Percentiles rank a stretch among this genome's conserved stretches.
Evolutionary conservation across 2,888 invertebrate genomes (phyloP).

Genomic region (Heliconius aoede): DNA sequence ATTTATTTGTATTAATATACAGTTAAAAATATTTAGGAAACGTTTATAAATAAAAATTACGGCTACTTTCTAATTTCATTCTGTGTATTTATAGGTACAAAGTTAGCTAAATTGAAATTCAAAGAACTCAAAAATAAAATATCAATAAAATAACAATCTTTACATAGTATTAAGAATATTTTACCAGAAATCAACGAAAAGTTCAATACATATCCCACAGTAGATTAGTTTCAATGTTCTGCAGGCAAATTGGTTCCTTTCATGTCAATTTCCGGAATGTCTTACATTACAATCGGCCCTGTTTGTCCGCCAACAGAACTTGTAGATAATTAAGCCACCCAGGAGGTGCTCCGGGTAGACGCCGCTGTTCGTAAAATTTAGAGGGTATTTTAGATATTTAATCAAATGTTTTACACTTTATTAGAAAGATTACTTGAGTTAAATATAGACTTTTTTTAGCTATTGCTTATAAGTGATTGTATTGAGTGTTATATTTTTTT

Average conservation of each 20-base stretch:
- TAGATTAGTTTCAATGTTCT: constrained; percentile 50
- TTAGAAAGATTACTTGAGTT: not conserved
- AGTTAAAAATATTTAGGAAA: too few species aligned
- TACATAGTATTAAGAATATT: not conserved
- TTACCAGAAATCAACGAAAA: not conserved
- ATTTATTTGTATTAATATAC: not conserved
- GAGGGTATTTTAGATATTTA: constrained; percentile 31
- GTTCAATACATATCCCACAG: constrained; percentile 26
- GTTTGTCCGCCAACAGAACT: constrained; percentile 50
- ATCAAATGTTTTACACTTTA: constrained; percentile 22
- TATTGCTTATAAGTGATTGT: too few species aligned
- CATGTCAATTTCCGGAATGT: constrained; percentile 66
- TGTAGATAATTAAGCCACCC: constrained; percentile 50
- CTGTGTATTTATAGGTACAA: too few species aligned
- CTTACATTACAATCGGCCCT: constrained; percentile 57
- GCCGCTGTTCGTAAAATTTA: constrained; percentile 22
- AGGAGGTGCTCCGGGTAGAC: constrained; percentile 37
- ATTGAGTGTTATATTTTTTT: too few species aligned
- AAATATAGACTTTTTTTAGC: too few species aligned
- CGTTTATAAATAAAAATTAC: too few species aligned
- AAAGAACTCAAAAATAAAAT: too few species aligned
- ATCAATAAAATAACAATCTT: too few species aligned
- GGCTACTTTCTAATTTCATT: too few species aligned
- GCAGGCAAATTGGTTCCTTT: constrained; percentile 77
- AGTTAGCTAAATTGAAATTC: too few species aligned